A percentile compares a stretch with the other conserved stretches of the same genome.
Evolutionary conservation across 2,888 invertebrate genomes (phyloP).

Genomic region (Acleris literana): DNA sequence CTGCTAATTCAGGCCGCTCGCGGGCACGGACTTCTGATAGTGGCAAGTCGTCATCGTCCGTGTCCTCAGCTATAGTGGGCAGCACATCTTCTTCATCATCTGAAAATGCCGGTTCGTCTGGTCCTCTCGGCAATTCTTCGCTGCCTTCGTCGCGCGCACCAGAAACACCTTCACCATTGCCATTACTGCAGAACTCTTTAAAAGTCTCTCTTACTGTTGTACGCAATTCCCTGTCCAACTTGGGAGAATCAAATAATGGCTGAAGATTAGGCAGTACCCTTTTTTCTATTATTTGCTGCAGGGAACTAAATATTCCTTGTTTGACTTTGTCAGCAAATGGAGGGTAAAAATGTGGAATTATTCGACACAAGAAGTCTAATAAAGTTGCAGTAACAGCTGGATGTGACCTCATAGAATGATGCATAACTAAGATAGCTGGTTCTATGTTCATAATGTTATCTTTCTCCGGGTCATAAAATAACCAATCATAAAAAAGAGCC

Average conservation of each 20-base stretch:
- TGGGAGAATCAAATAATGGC: conserved; percentile 94
- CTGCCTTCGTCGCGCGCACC: conserved; percentile 74
- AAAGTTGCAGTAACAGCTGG: conserved; percentile 95
- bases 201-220: conserved; percentile 95
- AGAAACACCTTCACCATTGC: conserved; percentile 78
- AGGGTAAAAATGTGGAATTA: conserved; percentile 94
- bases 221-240: conserved; percentile 92
- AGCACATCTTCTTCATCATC: conserved; percentile 91
- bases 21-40: conserved; percentile 89
- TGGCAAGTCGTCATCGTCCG: conserved; percentile 90
- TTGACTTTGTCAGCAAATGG: conserved; percentile 90
- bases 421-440: conserved; percentile 96
- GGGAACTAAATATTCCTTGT: conserved; percentile 91
- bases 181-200: conserved; percentile 91
- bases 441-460: conserved; percentile 98
- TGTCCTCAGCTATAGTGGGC: conserved; percentile 83
- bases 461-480: conserved; percentile 94
- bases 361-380: conserved; percentile 95
- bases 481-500: conserved; percentile 96
- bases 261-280: conserved; percentile 93
- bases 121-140: conserved; percentile 75
- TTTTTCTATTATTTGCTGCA: conserved; percentile 94
- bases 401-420: conserved; percentile 95
- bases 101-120: conserved; percentile 90
- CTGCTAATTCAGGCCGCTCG: conserved; percentile 83